These are phyloP conservation scores for Notechis scutatus DNA, from an alignment of 2,113 vertebrate genomes.

Conservation along the genomic window DNA sequence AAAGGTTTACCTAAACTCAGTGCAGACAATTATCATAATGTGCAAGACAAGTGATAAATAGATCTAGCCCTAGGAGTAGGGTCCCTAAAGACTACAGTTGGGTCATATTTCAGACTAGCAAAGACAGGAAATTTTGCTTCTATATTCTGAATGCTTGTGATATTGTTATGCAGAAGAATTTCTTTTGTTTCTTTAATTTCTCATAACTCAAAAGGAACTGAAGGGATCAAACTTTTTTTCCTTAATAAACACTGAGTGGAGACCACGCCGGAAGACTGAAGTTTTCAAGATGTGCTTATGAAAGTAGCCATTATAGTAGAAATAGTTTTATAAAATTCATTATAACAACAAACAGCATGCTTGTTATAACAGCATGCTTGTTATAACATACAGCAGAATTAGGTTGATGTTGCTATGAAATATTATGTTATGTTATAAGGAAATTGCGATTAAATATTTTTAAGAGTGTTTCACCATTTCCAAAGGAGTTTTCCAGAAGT, in stretches of 20 bases:
- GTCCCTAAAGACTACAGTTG: background rate
- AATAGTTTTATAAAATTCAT: conserved; percentile 58
- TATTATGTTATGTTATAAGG: background rate
- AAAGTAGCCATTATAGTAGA: conserved; percentile 50
- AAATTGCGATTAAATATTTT: conserved; percentile 40
- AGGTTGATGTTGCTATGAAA: conserved; percentile 54
- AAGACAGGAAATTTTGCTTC: background rate
- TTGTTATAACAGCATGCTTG: conserved; percentile 49
- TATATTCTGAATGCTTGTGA: conserved; percentile 9
- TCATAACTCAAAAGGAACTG: background rate
- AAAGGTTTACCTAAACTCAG: background rate
- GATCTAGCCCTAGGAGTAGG: background rate
- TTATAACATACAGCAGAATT: conserved; percentile 51
- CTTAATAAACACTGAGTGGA: conserved; percentile 8
- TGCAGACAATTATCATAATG: background rate
- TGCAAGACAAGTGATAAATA: background rate
- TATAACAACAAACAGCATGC: conserved; percentile 48
- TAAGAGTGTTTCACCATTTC: background rate
- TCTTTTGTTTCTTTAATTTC: background rate
- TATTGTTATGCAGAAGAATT: background rate
- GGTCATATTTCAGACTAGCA: conserved; percentile 15
- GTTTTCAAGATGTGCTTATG: conserved; percentile 54
- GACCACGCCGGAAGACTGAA: conserved; percentile 42
- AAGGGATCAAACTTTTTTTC: background rate
- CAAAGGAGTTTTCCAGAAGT: background rate